phyloP scores from a whole-genome alignment of 1,140 invertebrate species.

The Brachionus plicatilis region DNA sequence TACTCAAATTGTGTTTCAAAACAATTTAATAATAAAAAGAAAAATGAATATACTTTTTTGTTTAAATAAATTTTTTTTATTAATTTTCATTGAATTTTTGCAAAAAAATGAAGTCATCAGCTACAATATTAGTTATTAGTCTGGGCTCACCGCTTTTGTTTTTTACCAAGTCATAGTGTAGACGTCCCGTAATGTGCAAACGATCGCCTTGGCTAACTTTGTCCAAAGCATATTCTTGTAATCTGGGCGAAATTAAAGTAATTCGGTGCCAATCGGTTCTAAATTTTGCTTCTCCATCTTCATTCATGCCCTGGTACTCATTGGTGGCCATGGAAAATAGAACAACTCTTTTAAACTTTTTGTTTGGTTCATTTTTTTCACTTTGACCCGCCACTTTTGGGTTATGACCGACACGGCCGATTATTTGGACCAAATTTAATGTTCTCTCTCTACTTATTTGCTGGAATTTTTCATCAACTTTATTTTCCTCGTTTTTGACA shows the following conservation, averaged over 20 bases:
- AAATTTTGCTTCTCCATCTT: background rate
- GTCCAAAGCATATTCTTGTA: conserved; percentile 17
- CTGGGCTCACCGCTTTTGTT: conserved; percentile 16
- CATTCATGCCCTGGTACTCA: conserved; percentile 36
- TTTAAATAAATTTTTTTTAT: background rate
- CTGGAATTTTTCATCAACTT: conserved; percentile 6
- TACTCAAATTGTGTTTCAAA: background rate
- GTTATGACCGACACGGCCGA: conserved; percentile 36
- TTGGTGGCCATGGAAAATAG: conserved; percentile 39
- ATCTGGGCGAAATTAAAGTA: background rate
- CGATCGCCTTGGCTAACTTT: conserved; percentile 40
- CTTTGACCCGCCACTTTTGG: conserved; percentile 16
- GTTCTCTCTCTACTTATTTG: conserved; percentile 1
- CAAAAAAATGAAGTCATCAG: conserved; percentile 40
- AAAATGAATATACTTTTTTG: background rate
- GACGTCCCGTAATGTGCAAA: conserved; percentile 9
- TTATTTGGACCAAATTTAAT: conserved; percentile 35
- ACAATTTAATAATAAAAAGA: conserved; percentile 2
- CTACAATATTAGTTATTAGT: conserved; percentile 30
- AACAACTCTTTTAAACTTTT: background rate
- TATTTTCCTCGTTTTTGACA: background rate
- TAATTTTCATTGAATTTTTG: background rate
- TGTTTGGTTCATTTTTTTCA: conserved; percentile 1
- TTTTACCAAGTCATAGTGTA: conserved; percentile 40
- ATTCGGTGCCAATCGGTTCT: conserved; percentile 41